Base-by-base conservation (phyloP, 2,888 invertebrate genomes). In the Drosophila yooni region DNA sequence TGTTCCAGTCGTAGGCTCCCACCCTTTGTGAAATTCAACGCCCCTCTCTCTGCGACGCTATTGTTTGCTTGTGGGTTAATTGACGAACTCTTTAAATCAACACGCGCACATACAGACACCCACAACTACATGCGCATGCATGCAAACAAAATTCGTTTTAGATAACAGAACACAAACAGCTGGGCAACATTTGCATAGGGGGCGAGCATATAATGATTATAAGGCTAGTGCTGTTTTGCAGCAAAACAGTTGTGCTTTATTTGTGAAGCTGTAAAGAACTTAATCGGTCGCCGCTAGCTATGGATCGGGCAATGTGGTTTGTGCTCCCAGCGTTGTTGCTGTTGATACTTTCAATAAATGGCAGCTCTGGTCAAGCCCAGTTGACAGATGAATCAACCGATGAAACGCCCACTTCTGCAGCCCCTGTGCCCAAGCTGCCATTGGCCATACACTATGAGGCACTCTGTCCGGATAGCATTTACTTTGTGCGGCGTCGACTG, bases 361-460 rank as follows among this genome's bases (percentile, higher is more conserved):
- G 15, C 21, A 50, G 27, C 18, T 38, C 18, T 38, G 67, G 40
- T 18, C 57, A 66, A 36, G 56, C 48, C 11, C 50, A 53, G 61
- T 25, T 31, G 29, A n/a, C 59, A 18, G 43, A 50, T 58, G 70
- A 57, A 21, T 40, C 21, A 10, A 43, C 31, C 8, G 38, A 29
- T 10, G 62, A 21, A 25, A 25, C 38, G 31, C 0, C 43, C 5
- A n/a, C 15, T 21, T 15, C n/a, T 5, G 2, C 56, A 27, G n/a
- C 31, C 1, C 0, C 31, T 18, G 2, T 48, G 8, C 4, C 2
- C 7, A 89, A 76, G 43, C 69, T 93, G 4, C 73, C 88, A 18
- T 76, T 93, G 31, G 91, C 90, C 56, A 72, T 93, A 7, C 93
- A 92, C 75, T 93, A 93, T 76, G 93, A 93, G 71, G 75, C 93